Conservation (phyloP, 2,888 invertebrate genomes). For the Theodoxus fluviatilis region DNA sequence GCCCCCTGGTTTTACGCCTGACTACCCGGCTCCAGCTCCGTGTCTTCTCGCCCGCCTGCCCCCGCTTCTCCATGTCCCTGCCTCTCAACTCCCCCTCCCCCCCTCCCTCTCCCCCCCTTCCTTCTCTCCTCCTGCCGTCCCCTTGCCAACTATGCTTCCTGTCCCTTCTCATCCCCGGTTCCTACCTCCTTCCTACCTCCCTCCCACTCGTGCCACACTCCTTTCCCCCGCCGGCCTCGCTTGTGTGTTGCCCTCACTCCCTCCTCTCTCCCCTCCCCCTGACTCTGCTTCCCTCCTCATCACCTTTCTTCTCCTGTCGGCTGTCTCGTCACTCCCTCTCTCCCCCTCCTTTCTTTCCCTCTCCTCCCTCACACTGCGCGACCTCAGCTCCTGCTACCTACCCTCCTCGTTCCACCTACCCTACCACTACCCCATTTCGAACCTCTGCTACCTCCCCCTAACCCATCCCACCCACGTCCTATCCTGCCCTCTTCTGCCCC, state of each 20-base stretch:
- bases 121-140: not conserved
- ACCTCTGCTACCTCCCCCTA: not conserved
- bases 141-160: not conserved
- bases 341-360: not conserved
- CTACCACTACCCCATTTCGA: not conserved
- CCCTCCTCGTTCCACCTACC: not conserved
- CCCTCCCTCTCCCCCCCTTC: constrained; percentile 17
- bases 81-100: not conserved
- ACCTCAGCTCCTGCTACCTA: not conserved
- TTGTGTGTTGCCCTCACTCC: not conserved
- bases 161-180: not conserved
- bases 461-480: not conserved
- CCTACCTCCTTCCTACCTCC: not conserved
- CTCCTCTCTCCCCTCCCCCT: not conserved
- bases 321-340: not conserved
- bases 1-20: too few species aligned
- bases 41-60: too few species aligned
- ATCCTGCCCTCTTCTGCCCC: not conserved
- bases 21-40: too few species aligned
- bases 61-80: not conserved
- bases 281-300: not conserved
- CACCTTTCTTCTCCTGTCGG: too few species aligned
- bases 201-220: too few species aligned
- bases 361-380: not conserved
- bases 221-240: not conserved